phyloP scores from a whole-genome alignment of 2,113 vertebrate species.

The Dicentrarchus labrax region DNA sequence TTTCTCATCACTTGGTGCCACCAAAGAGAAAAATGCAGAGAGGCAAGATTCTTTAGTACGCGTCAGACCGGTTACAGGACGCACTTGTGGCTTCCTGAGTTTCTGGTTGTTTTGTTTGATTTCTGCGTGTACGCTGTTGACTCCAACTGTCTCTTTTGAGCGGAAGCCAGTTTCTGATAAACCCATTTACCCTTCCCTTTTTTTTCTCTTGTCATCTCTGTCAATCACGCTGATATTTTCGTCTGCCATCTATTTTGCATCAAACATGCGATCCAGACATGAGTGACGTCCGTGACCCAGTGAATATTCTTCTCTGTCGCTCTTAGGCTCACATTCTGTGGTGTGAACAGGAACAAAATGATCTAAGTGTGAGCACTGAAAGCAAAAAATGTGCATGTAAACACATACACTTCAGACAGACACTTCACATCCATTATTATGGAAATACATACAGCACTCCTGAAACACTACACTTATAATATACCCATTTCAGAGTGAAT shows the following conservation, averaged over 20 bases:
- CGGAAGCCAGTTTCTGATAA: constrained; percentile 17
- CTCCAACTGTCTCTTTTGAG: neutral
- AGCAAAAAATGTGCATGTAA: neutral
- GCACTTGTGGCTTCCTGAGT: constrained; percentile 39
- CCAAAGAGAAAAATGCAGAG: constrained; percentile 71
- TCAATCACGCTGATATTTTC: neutral
- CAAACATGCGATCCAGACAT: constrained; percentile 17
- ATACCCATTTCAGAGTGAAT: neutral
- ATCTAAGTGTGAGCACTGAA: constrained; percentile 11
- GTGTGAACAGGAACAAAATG: constrained; percentile 24
- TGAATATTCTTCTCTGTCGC: neutral
- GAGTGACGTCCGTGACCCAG: constrained; percentile 1
- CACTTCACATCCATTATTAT: neutral
- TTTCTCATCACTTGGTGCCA: constrained; percentile 22
- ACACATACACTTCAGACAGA: neutral
- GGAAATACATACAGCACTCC: neutral
- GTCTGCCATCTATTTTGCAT: constrained; percentile 17
- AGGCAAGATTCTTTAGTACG: constrained; percentile 55
- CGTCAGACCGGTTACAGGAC: constrained; percentile 73
- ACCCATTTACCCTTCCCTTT: neutral
- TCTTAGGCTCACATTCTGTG: neutral
- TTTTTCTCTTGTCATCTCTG: neutral
- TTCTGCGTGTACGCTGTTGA: neutral
- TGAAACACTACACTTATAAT: neutral
- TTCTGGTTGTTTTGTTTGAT: constrained; percentile 44